Evolutionary conservation across 2,888 invertebrate genomes (phyloP).

Genomic region (Pollenia griseotomentosa): DNA sequence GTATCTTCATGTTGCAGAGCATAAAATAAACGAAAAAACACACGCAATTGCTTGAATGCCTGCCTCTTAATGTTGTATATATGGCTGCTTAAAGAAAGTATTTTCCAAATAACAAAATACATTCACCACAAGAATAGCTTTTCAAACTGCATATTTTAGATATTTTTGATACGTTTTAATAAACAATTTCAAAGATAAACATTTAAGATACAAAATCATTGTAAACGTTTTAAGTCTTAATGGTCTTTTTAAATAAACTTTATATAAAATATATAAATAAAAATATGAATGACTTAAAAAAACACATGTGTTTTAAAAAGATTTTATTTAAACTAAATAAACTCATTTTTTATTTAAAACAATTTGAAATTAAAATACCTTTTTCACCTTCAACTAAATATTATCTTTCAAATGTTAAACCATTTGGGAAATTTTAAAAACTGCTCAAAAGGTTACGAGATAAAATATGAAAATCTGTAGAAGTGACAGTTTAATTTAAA

Average conservation of each 20-base stretch:
- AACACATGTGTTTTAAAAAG: constrained; percentile 10
- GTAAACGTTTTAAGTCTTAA: constrained; percentile 26
- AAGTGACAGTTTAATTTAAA: neutral
- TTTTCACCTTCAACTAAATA: neutral
- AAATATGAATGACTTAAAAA: constrained; percentile 11
- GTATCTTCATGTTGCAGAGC: constrained; percentile 35
- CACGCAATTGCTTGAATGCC: constrained; percentile 38
- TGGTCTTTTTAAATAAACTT: constrained; percentile 8
- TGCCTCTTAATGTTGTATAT: neutral
- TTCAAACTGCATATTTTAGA: constrained; percentile 42
- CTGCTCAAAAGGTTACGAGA: constrained; percentile 8
- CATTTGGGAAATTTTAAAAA: neutral
- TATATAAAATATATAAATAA: neutral
- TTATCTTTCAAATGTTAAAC: neutral
- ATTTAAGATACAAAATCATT: constrained; percentile 36
- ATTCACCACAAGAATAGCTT: constrained; percentile 34
- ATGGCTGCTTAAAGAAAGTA: neutral
- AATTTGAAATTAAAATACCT: neutral
- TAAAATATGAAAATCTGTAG: neutral
- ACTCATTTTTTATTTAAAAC: neutral
- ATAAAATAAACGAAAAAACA: constrained; percentile 7
- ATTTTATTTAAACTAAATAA: neutral
- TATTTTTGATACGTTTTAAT: constrained; percentile 58
- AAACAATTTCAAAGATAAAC: constrained; percentile 56
- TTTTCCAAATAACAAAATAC: constrained; percentile 23